phyloP scores from a whole-genome alignment of 1,140 invertebrate species.

The Scylla paramamosain region DNA sequence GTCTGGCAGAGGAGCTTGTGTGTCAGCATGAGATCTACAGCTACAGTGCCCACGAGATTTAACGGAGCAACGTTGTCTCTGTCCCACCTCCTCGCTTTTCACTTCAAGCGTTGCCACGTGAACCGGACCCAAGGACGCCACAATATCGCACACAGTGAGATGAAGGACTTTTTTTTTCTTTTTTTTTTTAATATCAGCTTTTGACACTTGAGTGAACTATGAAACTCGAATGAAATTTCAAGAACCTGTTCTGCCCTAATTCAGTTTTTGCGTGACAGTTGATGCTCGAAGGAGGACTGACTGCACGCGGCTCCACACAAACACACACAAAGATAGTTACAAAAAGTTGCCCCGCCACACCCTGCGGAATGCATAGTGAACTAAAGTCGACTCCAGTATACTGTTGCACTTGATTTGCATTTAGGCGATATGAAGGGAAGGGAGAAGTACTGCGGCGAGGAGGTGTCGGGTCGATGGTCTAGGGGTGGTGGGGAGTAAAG shows the following conservation, averaged over 20 bases:
- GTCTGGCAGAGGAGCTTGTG: too few relatives aligned
- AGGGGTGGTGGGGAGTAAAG: not conserved
- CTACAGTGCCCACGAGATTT: too few relatives aligned
- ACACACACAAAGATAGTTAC: not conserved
- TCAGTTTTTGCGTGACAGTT: not conserved
- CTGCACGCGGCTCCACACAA: not conserved
- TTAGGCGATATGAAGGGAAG: not conserved
- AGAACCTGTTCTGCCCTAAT: not conserved
- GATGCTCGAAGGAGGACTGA: not conserved
- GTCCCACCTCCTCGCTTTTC: too few relatives aligned
- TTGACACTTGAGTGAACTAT: constrained; percentile 9
- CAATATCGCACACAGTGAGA: constrained; percentile 1
- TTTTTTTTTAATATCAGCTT: not conserved
- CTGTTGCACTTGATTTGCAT: not conserved
- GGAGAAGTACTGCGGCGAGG: not conserved
- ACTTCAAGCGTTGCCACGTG: too few relatives aligned
- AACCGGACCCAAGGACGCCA: not conserved
- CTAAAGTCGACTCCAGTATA: too few relatives aligned
- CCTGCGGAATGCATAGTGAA: too few relatives aligned
- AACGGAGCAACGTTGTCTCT: too few relatives aligned
- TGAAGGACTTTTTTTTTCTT: not conserved
- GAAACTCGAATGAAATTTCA: not conserved
- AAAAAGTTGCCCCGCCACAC: not conserved
- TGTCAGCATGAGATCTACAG: too few relatives aligned
- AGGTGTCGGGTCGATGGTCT: constrained; percentile 1